Evolutionary conservation across 2,113 vertebrate species (phyloP).

Genomic region (Athene cunicularia): DNA sequence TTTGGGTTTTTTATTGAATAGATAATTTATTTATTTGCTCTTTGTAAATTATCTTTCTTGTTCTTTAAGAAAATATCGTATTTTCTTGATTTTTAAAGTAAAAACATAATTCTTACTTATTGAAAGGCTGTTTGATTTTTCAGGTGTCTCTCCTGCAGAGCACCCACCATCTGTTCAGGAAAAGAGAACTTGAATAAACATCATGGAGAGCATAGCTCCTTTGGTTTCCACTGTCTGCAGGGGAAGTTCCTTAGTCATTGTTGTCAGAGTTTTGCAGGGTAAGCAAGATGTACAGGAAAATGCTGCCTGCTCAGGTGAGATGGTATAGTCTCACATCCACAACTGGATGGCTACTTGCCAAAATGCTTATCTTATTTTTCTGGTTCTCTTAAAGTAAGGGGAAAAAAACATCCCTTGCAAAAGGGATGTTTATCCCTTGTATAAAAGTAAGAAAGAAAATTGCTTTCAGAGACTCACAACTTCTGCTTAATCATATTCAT

Average conservation of each 20-base stretch:
- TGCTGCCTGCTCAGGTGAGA: background rate
- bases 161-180: background rate
- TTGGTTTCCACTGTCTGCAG: background rate
- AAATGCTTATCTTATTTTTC: background rate
- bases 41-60: background rate
- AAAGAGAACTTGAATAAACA: background rate
- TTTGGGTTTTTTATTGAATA: rapidly evolving
- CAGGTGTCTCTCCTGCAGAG: background rate
- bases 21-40: background rate
- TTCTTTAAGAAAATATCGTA: background rate
- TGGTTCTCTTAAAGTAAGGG: background rate
- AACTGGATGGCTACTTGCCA: background rate
- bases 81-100: background rate
- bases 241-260: background rate
- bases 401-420: background rate
- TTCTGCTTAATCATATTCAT: background rate
- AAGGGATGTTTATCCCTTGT: too few relatives aligned
- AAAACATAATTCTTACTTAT: background rate
- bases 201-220: background rate
- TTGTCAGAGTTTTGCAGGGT: background rate
- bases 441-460: background rate
- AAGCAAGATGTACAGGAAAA: background rate
- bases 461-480: background rate
- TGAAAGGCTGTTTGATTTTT: background rate
- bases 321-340: too few relatives aligned